phyloP scores from a whole-genome alignment of 2,888 invertebrate species.

The Polymixis flavicincta region DNA sequence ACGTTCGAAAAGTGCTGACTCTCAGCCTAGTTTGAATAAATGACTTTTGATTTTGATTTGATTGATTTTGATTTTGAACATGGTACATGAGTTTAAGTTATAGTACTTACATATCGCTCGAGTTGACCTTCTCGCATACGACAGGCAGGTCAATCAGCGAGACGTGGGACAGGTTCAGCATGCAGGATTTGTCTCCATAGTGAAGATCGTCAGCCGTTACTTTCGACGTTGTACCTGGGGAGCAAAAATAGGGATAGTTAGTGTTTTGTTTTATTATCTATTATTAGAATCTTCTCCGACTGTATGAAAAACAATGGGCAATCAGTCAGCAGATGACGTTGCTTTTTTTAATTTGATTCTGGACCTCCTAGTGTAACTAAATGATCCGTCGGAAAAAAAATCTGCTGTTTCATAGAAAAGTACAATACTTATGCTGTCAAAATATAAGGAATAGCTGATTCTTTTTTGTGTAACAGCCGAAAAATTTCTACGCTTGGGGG shows the following conservation, averaged over 20 bases:
- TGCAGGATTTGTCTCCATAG: constrained; percentile 96
- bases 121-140: constrained; percentile 87
- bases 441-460: too few relatives aligned
- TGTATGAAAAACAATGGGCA: not conserved
- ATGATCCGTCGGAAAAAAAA: too few relatives aligned
- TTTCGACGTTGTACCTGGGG: constrained; percentile 94
- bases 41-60: too few relatives aligned
- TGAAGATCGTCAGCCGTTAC: constrained; percentile 96
- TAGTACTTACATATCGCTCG: constrained; percentile 84
- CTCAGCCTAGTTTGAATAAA: too few relatives aligned
- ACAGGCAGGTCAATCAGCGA: constrained; percentile 82
- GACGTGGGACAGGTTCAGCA: constrained; percentile 92
- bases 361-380: too few relatives aligned
- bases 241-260: not conserved
- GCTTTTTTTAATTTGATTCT: not conserved
- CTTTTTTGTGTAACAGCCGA: too few relatives aligned
- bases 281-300: not conserved
- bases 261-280: not conserved
- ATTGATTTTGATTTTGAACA: too few relatives aligned
- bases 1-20: too few relatives aligned
- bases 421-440: too few relatives aligned
- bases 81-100: not conserved
- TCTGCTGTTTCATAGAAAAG: too few relatives aligned
- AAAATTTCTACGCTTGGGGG: too few relatives aligned
- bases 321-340: not conserved